These are phyloP conservation scores for Diglossa brunneiventris DNA, from an alignment of 2,113 vertebrate genomes.

Conservation along the genomic window DNA sequence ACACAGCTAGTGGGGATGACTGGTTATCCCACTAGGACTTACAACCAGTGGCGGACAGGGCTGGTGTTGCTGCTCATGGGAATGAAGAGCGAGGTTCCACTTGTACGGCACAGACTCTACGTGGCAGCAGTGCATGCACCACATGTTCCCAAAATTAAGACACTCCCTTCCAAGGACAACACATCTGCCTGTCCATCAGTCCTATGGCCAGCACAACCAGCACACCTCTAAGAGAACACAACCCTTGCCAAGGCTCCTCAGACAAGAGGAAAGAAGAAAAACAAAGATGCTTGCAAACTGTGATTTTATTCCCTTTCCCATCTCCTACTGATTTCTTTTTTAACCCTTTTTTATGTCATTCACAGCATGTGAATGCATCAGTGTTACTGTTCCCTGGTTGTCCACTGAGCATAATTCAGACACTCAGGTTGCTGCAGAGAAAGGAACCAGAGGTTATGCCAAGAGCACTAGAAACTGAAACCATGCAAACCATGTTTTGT, in stretches of 20 bases:
- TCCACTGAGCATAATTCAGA: not conserved
- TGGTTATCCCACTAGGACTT: not conserved
- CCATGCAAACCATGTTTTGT: not conserved
- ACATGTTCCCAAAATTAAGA: not conserved
- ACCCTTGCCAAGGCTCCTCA: not conserved
- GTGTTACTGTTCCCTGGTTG: not conserved
- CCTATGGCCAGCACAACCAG: not conserved
- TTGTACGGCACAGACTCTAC: not conserved
- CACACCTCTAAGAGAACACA: not conserved
- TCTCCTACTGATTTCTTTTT: not conserved
- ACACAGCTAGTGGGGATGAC: not conserved
- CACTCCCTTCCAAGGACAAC: not conserved
- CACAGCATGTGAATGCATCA: not conserved
- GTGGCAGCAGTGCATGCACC: rapidly evolving
- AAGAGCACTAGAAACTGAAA: not conserved
- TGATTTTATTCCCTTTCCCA: not conserved
- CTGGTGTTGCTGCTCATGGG: not conserved
- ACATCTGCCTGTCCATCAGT: not conserved
- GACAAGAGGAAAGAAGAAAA: not conserved
- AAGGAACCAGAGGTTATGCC: not conserved
- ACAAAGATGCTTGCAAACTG: not conserved
- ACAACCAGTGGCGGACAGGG: not conserved
- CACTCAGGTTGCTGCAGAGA: not conserved
- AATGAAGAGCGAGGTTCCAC: rapidly evolving
- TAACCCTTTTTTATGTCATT: not conserved